Evolutionary conservation across 2,113 vertebrate species (phyloP), one percentile per base, ranked within the genome.

Genomic region (Tympanuchus pallidicinctus): DNA sequence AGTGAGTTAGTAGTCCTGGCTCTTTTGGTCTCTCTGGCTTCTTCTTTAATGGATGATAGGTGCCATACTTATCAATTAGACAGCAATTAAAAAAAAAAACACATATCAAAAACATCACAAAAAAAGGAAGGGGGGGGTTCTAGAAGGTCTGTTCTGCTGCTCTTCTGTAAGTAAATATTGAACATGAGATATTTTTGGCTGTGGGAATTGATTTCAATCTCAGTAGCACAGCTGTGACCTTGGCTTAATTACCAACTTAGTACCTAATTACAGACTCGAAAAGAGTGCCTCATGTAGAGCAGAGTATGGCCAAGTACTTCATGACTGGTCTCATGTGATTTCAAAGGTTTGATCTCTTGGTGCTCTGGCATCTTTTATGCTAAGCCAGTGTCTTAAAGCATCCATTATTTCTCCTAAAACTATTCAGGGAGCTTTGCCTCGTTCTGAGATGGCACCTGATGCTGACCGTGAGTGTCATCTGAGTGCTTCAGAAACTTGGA

Each of bases 251-350:
- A 47, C 52, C 66, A 43, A 43, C 42, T 16, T 43, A 43, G 42
- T 43, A 43, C 42, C 42, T 43, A 43, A 43, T 43, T 43, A 20
- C 30, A 59, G 43, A 24, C 19, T 64, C 85, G 47, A 64, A 89
- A 57, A 63, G 82, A 34, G 12, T 63, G 16, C 10, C n/a, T 18
- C 11, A 10, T 30, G 13, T 40, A 24, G 24, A 87, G 61, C 36
- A 92, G 34, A 64, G 21, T 72, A 50, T 42, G 63, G 28, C 18
- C 52, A 69, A 82, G 45, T 63, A 84, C 28, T n/a, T 95, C 20
- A 25, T 24, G n/a, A 21, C 2, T 54, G 24, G 11, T 75, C 13
- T 48, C 0, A 0, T 8, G 6, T 59, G 56, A 64, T 45, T 77
- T 42, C 36, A 81, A 74, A n/a, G 36, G 11, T 48, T 20, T 36